Conservation (phyloP, 2,113 vertebrate genomes). For the Chascanopsetta lugubris region DNA sequence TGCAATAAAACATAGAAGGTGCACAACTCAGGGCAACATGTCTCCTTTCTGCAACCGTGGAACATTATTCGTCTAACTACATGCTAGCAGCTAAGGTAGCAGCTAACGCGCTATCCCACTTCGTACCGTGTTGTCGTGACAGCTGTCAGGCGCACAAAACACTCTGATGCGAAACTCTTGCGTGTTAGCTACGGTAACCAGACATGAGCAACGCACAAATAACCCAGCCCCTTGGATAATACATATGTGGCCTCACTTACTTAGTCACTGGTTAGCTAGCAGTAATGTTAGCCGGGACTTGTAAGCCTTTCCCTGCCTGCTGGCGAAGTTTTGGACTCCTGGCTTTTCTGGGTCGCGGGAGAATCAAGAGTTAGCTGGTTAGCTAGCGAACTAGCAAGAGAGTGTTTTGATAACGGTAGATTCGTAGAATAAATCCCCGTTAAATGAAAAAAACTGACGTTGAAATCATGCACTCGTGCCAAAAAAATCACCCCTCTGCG, state of each 20-base stretch:
- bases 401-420: slow-evolving; percentile 61
- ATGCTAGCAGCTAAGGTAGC: slow-evolving; percentile 62
- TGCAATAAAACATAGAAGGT: neutral
- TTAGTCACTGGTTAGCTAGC: slow-evolving; percentile 28
- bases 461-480: slow-evolving; percentile 10
- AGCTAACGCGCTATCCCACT: slow-evolving; percentile 70
- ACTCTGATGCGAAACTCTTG: slow-evolving; percentile 64
- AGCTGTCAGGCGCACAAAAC: slow-evolving; percentile 79
- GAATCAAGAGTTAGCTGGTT: slow-evolving; percentile 73
- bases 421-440: slow-evolving; percentile 20
- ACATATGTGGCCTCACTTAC: neutral
- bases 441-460: slow-evolving; percentile 2
- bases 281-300: slow-evolving; percentile 38
- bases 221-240: neutral
- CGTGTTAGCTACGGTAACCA: slow-evolving; percentile 33
- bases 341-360: slow-evolving; percentile 71
- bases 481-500: slow-evolving; percentile 15
- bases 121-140: slow-evolving; percentile 77
- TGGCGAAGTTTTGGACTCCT: slow-evolving; percentile 74
- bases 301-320: slow-evolving; percentile 45
- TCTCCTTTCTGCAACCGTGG: neutral
- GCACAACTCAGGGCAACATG: neutral
- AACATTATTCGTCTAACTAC: slow-evolving; percentile 6
- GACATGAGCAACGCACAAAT: slow-evolving; percentile 19
- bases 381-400: slow-evolving; percentile 53